A percentile compares a stretch with the other conserved stretches of the same genome.
phyloP scores from a whole-genome alignment of 2,113 vertebrate species.

The Brienomyrus brachyistius region DNA sequence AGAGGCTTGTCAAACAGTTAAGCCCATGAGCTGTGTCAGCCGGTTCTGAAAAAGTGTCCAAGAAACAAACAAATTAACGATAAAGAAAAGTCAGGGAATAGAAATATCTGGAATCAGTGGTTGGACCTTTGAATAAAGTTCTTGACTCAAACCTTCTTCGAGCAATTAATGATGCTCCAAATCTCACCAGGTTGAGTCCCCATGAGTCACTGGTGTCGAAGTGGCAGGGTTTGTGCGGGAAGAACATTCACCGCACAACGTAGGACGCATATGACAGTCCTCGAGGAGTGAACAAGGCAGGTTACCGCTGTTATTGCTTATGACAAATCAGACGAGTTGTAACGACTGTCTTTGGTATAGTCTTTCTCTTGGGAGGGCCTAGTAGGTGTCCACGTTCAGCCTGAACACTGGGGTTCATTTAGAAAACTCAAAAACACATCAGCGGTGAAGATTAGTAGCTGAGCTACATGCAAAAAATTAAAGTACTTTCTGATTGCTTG shows the following conservation, averaged over 20 bases:
- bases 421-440: background rate
- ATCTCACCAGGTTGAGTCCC: background rate
- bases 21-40: background rate
- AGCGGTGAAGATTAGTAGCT: background rate
- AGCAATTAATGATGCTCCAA: background rate
- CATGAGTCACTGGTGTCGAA: background rate
- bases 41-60: background rate
- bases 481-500: background rate
- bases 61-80: background rate
- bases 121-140: background rate
- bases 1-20: background rate
- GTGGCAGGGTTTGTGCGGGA: background rate
- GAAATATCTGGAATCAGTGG: background rate
- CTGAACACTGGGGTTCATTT: background rate
- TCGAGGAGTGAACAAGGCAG: background rate
- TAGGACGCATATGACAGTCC: background rate
- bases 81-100: background rate
- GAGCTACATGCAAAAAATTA: background rate
- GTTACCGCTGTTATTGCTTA: background rate
- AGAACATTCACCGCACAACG: background rate
- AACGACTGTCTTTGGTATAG: background rate
- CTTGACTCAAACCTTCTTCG: background rate
- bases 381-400: background rate
- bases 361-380: background rate
- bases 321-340: background rate